Evolutionary conservation across 2,797 vertebrate species (phyloP).

Genomic region (Ceyx erithaca): DNA sequence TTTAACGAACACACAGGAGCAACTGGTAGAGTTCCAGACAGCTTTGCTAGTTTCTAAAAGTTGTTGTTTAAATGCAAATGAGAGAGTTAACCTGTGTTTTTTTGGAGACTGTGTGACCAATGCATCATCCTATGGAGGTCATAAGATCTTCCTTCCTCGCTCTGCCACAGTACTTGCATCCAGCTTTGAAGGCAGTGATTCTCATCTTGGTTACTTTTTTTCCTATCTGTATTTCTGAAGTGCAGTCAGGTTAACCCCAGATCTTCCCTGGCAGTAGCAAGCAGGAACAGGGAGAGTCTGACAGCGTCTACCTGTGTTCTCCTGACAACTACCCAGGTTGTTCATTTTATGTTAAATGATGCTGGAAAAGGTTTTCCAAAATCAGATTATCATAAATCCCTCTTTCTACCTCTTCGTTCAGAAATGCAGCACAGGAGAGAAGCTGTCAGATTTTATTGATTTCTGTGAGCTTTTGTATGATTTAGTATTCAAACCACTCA

Average conservation of each 20-base stretch:
- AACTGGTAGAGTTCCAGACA: not conserved
- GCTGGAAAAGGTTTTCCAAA: not conserved
- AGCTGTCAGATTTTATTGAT: slow-evolving; percentile 22
- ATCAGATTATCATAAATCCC: not conserved
- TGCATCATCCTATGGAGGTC: not conserved
- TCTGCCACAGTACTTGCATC: not conserved
- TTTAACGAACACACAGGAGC: not conserved
- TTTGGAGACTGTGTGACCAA: not conserved
- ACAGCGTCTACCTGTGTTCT: not conserved
- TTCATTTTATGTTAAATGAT: not conserved
- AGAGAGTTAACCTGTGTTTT: not conserved
- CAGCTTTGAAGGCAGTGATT: not conserved
- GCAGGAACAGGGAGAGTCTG: not conserved
- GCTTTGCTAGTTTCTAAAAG: not conserved
- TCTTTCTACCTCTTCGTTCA: not conserved
- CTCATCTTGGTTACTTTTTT: too few relatives aligned
- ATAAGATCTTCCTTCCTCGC: not conserved
- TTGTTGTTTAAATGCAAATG: not conserved
- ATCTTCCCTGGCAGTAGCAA: not conserved
- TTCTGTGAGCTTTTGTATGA: not conserved
- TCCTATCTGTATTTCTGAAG: not conserved
- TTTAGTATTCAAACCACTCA: slow-evolving; percentile 11
- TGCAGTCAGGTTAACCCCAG: not conserved
- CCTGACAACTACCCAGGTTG: not conserved
- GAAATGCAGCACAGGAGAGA: not conserved